Evolutionary conservation across 1,140 invertebrate species (phyloP), one percentile per base, ranked within the genome.

Genomic region (Leptinotarsa texana): DNA sequence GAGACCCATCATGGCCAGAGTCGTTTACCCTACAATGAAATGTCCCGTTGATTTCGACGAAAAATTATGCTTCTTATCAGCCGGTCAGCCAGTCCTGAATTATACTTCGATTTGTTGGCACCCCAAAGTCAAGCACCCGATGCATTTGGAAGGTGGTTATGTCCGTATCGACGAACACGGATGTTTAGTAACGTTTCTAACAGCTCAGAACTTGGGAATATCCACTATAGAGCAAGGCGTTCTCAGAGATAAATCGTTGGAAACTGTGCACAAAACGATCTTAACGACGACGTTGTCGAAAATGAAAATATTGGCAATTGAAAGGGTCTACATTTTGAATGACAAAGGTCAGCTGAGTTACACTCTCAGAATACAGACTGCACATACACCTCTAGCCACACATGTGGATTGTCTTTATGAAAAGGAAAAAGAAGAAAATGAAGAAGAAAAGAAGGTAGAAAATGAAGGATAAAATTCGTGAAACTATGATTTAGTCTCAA

Each of bases 111-210:
- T 84, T 78, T 89, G 89, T 2, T 89, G 85, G 83, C 83, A 91
- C 78, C 83, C 88, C 0, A 86, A 88, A 49, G 88, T 84, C 42
- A 86, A 87, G 17, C 87, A 82, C 22, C 90, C 89, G 0, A 88
- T 93, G 88, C 91, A 93, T 80, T 84, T 89, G 74, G 91, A 92
- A 83, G 82, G 87, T 69, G 92, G 92, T 0, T 92, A 91, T 82
- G 80, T 92, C 3, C 86, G 89, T 62, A 88, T 91, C 11, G 86
- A 89, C 67, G 89, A 90, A 0, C 87, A 86, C 4, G 88, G 88
- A 18, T 87, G 89, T 57, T 82, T 89, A 63, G 77, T 92, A 11
- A 86, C 88, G 8, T 87, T 92, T 18, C 78, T 92, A 3, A 76
- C 74, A 21, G 88, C 90, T 51, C 91, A 92, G 75, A 92, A 92